Conservation (phyloP, 2,888 invertebrate genomes). For the Leptopterna dolabrata region DNA sequence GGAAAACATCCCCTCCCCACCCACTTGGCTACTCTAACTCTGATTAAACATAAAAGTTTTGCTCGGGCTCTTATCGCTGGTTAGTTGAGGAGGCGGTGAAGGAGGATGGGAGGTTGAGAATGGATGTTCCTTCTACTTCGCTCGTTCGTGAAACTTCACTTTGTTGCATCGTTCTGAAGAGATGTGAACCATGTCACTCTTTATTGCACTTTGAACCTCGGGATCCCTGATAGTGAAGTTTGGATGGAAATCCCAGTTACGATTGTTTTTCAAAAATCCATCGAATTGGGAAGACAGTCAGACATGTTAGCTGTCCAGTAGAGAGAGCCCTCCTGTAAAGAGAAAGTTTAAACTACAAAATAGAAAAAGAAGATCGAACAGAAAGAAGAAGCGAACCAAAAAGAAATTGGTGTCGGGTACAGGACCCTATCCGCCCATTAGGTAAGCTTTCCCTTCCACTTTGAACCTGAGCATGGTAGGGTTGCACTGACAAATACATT, state of each 20-base stretch:
- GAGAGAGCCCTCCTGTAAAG: no score
- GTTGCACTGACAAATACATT: no score
- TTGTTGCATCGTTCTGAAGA: neutral
- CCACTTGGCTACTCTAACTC: neutral
- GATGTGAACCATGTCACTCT: neutral
- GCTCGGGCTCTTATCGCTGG: slow-evolving; percentile 33
- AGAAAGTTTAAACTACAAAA: no score
- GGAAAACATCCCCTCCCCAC: neutral
- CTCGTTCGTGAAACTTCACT: neutral
- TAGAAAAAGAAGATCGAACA: no score
- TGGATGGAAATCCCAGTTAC: neutral
- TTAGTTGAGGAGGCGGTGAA: neutral
- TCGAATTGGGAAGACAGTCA: no score
- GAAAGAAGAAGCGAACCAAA: no score
- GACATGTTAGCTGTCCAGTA: no score
- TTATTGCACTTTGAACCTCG: neutral
- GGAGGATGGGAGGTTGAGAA: neutral
- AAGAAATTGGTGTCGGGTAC: no score
- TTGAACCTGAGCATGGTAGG: no score
- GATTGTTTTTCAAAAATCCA: no score
- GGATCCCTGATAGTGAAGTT: neutral
- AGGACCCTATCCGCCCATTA: no score
- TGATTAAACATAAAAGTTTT: slow-evolving; percentile 50
- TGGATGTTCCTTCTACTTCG: neutral
- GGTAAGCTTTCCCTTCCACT: no score